Evolutionary conservation across 1,140 invertebrate genomes (phyloP).

Genomic region (Drosophila grimshawi): DNA sequence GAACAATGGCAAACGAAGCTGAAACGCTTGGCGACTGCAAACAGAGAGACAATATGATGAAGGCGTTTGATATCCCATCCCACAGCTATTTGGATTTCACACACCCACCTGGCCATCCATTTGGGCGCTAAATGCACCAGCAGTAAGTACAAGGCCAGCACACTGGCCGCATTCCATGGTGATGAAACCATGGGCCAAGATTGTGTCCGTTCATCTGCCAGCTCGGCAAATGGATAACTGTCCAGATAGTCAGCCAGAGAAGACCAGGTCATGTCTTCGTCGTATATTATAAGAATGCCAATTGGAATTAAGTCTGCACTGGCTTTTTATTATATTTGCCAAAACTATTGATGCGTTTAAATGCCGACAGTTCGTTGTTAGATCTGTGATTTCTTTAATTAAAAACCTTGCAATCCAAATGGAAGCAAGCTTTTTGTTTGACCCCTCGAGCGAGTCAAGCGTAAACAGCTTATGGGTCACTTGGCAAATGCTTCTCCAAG

Average conservation of each 20-base stretch:
- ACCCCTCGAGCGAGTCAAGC: slow-evolving; percentile 34
- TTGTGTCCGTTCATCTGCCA: slow-evolving; percentile 87
- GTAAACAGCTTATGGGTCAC: slow-evolving; percentile 10
- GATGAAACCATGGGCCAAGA: slow-evolving; percentile 95
- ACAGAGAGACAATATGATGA: slow-evolving; percentile 26
- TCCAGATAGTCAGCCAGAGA: slow-evolving; percentile 1
- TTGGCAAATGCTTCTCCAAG: not conserved
- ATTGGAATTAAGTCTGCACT: slow-evolving; percentile 37
- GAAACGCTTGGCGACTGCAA: slow-evolving; percentile 88
- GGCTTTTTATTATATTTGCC: slow-evolving; percentile 47
- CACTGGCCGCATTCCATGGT: slow-evolving; percentile 90
- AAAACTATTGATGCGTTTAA: slow-evolving; percentile 29
- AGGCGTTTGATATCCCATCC: not conserved
- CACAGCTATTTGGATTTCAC: not conserved
- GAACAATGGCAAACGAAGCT: slow-evolving; percentile 91
- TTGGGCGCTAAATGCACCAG: slow-evolving; percentile 93
- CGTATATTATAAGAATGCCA: slow-evolving; percentile 26
- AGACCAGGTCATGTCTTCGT: not conserved
- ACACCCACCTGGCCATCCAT: slow-evolving; percentile 89
- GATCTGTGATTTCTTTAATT: slow-evolving; percentile 17
- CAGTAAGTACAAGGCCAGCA: slow-evolving; percentile 91
- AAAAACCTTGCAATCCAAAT: slow-evolving; percentile 5
- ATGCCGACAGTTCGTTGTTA: slow-evolving; percentile 4
- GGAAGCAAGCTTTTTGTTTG: slow-evolving; percentile 8
- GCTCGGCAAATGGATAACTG: slow-evolving; percentile 52